Percentiles rank a stretch among this genome's conserved stretches.
Conservation (phyloP, 2,113 vertebrate species). For the Tragelaphus buxtoni region DNA sequence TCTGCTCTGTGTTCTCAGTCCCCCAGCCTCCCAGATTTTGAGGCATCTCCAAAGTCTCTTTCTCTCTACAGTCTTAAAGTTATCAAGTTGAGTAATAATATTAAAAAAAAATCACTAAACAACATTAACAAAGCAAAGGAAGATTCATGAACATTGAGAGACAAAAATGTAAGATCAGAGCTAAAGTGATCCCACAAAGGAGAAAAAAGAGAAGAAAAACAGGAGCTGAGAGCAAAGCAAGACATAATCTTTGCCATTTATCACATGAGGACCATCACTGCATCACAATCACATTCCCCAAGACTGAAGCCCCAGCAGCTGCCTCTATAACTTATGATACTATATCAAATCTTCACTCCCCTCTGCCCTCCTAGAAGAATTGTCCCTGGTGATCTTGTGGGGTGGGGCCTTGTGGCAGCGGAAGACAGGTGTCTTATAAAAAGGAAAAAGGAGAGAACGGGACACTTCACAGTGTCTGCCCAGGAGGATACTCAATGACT, state of each 20-base stretch:
- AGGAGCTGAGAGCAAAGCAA: neutral
- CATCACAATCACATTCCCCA: neutral
- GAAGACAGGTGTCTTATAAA: neutral
- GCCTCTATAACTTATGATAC: neutral
- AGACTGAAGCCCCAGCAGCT: neutral
- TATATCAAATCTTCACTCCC: neutral
- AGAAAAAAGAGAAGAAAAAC: neutral
- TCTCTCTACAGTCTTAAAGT: neutral
- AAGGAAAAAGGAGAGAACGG: neutral
- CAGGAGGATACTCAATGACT: neutral
- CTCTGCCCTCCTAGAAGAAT: neutral
- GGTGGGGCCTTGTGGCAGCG: neutral
- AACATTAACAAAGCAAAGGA: neutral
- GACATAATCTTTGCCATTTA: neutral
- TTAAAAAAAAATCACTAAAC: neutral
- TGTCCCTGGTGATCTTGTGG: fast-evolving
- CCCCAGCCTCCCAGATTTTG: neutral
- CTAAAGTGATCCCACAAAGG: neutral
- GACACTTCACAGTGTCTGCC: neutral
- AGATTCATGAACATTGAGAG: neutral
- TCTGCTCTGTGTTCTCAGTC: fast-evolving
- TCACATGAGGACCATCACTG: neutral
- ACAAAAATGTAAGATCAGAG: neutral
- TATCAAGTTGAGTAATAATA: neutral
- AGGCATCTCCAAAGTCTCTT: neutral